These are phyloP conservation scores for Meteorus colon DNA, from an alignment of 2,888 invertebrate genomes.

Conservation along the genomic window DNA sequence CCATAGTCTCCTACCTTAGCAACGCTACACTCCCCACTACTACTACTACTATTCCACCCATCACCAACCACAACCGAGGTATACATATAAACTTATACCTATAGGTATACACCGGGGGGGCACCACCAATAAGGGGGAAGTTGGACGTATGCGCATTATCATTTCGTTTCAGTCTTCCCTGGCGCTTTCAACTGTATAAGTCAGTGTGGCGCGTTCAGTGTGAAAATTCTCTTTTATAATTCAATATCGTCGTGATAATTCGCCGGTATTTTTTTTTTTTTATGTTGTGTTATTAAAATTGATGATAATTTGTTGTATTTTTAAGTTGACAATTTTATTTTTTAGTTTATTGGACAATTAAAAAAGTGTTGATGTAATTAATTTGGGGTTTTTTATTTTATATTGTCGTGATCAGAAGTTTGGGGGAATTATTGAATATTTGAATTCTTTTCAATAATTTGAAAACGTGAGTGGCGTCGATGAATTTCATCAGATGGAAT, in stretches of 20 bases:
- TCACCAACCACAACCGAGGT: not conserved
- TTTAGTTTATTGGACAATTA: too few relatives aligned
- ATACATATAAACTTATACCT: slow-evolving; percentile 4
- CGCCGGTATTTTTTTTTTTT: not conserved
- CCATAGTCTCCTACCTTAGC: slow-evolving; percentile 32
- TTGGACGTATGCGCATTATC: slow-evolving; percentile 64
- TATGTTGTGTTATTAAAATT: not conserved
- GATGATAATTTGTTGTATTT: not conserved
- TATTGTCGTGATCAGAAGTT: too few relatives aligned
- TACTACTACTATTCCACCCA: slow-evolving; percentile 22
- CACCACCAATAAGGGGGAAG: slow-evolving; percentile 48
- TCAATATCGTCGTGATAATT: not conserved
- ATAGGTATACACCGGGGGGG: slow-evolving; percentile 3
- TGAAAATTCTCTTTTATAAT: not conserved
- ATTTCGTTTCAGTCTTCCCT: slow-evolving; percentile 61
- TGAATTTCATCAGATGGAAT: too few relatives aligned
- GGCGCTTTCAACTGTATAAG: slow-evolving; percentile 54
- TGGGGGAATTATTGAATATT: too few relatives aligned
- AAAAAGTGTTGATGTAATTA: too few relatives aligned
- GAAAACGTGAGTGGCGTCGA: too few relatives aligned
- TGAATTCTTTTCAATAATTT: too few relatives aligned
- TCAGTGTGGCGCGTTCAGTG: not conserved
- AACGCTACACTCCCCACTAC: slow-evolving; percentile 45
- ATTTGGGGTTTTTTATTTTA: too few relatives aligned
- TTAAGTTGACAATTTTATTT: not conserved